Evolutionary conservation across 1,140 invertebrate genomes (phyloP).

Genomic region (Stegodyphus mimosarum): DNA sequence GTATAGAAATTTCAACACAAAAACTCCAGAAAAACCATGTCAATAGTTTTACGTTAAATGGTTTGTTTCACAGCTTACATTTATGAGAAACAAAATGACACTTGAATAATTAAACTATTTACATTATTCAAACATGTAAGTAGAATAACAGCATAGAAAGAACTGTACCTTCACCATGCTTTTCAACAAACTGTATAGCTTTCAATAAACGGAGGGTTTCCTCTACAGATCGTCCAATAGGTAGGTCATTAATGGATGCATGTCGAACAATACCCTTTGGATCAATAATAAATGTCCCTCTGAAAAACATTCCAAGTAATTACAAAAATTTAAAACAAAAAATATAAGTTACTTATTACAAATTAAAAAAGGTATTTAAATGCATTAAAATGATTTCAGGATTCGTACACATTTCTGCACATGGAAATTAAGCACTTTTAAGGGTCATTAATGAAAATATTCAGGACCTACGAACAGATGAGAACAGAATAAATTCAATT

Average conservation of each 20-base stretch:
- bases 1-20: neutral
- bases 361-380: neutral
- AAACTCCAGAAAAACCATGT: neutral
- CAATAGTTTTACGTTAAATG: neutral
- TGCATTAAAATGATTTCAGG: neutral
- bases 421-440: no score
- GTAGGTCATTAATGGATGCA: slow-evolving; percentile 78
- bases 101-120: neutral
- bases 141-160: neutral
- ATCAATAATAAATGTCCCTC: slow-evolving; percentile 75
- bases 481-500: no score
- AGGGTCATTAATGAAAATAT: no score
- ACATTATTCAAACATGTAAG: neutral
- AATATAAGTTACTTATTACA: no score
- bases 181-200: slow-evolving; percentile 92
- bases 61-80: neutral
- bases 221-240: slow-evolving; percentile 92
- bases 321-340: neutral
- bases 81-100: neutral
- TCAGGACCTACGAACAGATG: no score
- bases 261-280: slow-evolving; percentile 75
- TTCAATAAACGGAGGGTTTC: slow-evolving; percentile 89
- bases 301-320: slow-evolving; percentile 62
- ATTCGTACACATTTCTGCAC: no score
- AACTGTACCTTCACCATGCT: slow-evolving; percentile 83